Evolutionary conservation across 2,888 invertebrate genomes (phyloP).

Genomic region (Sinopyrophorus schimmeli): DNA sequence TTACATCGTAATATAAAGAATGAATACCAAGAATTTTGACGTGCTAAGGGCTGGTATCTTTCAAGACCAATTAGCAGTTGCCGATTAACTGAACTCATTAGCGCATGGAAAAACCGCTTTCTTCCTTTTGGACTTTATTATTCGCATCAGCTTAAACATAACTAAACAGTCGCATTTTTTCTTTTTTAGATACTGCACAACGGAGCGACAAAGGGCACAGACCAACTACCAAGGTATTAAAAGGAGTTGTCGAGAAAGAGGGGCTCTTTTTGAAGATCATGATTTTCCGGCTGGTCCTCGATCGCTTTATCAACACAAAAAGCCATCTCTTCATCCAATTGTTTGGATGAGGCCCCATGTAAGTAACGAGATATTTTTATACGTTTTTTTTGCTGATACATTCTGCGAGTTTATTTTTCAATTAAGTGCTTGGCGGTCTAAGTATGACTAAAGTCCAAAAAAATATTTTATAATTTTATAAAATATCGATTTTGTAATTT

Average conservation of each 20-base stretch:
- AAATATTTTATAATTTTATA: too few relatives aligned
- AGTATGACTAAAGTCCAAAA: too few relatives aligned
- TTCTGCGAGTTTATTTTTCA: neutral
- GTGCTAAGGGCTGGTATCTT: conserved; percentile 2
- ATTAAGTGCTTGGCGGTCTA: too few relatives aligned
- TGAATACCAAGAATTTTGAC: neutral
- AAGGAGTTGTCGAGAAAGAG: conserved; percentile 60
- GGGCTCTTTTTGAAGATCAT: conserved; percentile 64
- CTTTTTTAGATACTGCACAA: conserved; percentile 59
- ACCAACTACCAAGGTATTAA: conserved; percentile 59
- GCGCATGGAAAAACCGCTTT: neutral
- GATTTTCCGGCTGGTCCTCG: conserved; percentile 63
- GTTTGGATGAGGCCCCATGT: conserved; percentile 72
- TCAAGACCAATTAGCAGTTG: conserved; percentile 10
- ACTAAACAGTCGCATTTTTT: conserved; percentile 11
- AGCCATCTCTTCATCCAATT: conserved; percentile 60
- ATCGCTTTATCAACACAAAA: conserved; percentile 61
- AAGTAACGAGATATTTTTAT: conserved; percentile 55
- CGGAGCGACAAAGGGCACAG: conserved; percentile 52
- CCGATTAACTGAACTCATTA: conserved; percentile 21
- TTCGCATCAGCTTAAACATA: neutral
- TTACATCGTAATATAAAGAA: conserved; percentile 9
- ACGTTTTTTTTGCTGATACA: too few relatives aligned
- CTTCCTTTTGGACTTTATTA: conserved; percentile 11
- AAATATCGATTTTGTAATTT: too few relatives aligned